Evolutionary conservation across 2,797 vertebrate species (phyloP).

Genomic region (Siniperca scherzeri): DNA sequence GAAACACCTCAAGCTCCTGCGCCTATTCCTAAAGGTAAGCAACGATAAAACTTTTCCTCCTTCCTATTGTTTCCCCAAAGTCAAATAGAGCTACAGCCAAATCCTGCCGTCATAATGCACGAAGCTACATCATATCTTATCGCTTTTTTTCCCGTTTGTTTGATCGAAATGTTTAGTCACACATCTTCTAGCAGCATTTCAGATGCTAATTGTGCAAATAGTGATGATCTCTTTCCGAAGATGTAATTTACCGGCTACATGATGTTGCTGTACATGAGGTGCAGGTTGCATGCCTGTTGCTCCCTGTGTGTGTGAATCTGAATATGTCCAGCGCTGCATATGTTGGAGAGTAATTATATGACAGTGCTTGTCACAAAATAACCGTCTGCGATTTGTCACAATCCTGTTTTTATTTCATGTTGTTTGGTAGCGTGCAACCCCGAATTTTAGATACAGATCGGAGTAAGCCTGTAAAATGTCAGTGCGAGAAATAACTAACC

Average conservation of each 20-base stretch:
- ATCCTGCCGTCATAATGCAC: background rate
- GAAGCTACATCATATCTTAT: background rate
- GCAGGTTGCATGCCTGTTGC: conserved; percentile 39
- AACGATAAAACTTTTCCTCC: background rate
- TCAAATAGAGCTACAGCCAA: background rate
- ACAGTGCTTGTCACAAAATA: conserved; percentile 22
- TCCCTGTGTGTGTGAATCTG: conserved; percentile 29
- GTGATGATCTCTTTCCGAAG: background rate
- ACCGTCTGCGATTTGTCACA: conserved; percentile 70
- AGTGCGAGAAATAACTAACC: conserved; percentile 32
- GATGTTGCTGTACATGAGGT: conserved; percentile 8
- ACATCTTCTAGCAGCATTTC: background rate
- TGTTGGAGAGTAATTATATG: conserved; percentile 49
- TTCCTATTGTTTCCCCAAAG: background rate
- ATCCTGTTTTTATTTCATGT: conserved; percentile 11
- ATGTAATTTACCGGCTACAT: conserved; percentile 6
- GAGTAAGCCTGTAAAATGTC: conserved; percentile 47
- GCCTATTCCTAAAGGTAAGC: conserved; percentile 81
- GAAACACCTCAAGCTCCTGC: conserved; percentile 59
- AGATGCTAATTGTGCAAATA: background rate
- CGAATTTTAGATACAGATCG: conserved; percentile 13
- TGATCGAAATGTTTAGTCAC: background rate
- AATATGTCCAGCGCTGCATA: conserved; percentile 9
- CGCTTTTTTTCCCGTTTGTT: background rate
- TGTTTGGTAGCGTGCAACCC: conserved; percentile 31